Evolutionary conservation across 2,888 invertebrate species (phyloP), one percentile per base, ranked within the genome.

Genomic region (Hermaeophaga mercurialis): DNA sequence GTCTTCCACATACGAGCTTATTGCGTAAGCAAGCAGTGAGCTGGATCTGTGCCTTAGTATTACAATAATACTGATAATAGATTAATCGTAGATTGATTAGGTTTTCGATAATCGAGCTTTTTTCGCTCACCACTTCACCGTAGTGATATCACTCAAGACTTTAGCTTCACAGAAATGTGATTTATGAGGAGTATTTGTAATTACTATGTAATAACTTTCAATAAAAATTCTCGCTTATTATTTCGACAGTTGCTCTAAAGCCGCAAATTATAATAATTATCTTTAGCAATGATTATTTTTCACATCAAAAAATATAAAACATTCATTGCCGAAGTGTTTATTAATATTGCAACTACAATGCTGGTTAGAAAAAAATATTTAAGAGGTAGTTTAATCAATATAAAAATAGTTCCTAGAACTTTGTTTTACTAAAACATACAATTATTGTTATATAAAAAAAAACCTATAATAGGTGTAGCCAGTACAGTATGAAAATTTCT

Each of bases 21-120:
- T 73, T 66, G 67, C 70, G 72, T 70, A 64, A 70, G 75, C 74
- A 75, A 77, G 77, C 77, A 76, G 73, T 75, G 75, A 77, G 77
- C 78, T 78, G 77, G 77, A 75, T 78, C 75, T 75, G 78, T 78
- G 78, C 78, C 78, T 78, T 78, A 78, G 78, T 77, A 77, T 77
- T 76, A 78, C 77, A 78, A 78, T 78, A 78, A 78, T 77, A 76
- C 75, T 76, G 50, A 50, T 50, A 70, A 76, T 73, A 75, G 72
- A 76, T 74, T 75, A 76, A 76, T 67, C 66, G 69, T 75, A 76
- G 75, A 66, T 67, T 70, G 71, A 71, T 72, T 73, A 74, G 72
- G 71, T 64, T 70, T 68, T 63, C 69, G 73, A 70, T 73, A 72
- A 73, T 70, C 70, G 73, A 75, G 75, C 76, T 76, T 76, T 74